phyloP scores from a whole-genome alignment of 2,888 invertebrate species.

The Ferrisia virgata region DNA sequence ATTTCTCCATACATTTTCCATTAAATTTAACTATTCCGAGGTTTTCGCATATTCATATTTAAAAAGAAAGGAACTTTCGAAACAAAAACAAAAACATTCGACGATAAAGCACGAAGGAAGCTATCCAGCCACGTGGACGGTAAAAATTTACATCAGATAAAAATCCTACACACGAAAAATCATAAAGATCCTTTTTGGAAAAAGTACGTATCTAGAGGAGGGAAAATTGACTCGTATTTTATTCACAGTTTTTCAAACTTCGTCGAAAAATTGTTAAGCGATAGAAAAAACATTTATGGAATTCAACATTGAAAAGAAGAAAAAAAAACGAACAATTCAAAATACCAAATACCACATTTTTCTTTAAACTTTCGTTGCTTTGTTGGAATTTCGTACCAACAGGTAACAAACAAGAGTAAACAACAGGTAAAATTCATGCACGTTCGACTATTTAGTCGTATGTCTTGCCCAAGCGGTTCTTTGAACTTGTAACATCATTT shows the following conservation, averaged over 20 bases:
- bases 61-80: background rate
- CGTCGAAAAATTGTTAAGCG: background rate
- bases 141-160: background rate
- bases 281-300: background rate
- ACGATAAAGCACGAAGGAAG: background rate
- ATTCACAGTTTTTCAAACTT: background rate
- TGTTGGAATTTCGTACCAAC: background rate
- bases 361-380: conserved; percentile 11
- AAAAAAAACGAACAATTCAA: too few relatives aligned
- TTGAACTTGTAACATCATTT: conserved; percentile 78
- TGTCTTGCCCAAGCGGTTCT: conserved; percentile 82
- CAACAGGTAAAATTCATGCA: background rate
- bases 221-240: background rate
- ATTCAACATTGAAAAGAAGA: background rate
- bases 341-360: background rate
- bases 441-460: conserved; percentile 70
- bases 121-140: background rate
- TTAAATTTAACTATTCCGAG: background rate
- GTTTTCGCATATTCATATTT: background rate
- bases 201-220: background rate
- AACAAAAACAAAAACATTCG: background rate
- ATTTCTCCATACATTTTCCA: too few relatives aligned
- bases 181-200: background rate
- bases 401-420: background rate
- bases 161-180: background rate